Evolutionary conservation across 2,888 invertebrate species (phyloP).

Genomic region (Caenorhabditis sp.): DNA sequence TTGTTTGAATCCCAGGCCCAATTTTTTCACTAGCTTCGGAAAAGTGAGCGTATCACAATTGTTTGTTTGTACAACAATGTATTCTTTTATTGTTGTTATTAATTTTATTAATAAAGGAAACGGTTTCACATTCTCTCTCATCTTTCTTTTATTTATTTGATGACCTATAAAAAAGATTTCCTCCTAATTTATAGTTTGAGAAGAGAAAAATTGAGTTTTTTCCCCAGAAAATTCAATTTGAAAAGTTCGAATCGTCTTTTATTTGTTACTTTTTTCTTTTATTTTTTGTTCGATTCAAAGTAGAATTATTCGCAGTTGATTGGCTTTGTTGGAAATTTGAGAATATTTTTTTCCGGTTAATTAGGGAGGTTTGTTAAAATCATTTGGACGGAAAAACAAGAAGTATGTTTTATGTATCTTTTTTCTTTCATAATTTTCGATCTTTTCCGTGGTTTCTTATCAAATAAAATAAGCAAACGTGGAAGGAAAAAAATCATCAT

Average conservation of each 20-base stretch:
- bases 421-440: neutral
- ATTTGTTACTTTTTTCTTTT: neutral
- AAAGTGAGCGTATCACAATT: no score
- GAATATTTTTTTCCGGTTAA: slow-evolving; percentile 8
- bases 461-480: slow-evolving; percentile 7
- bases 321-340: neutral
- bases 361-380: slow-evolving; percentile 7
- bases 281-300: neutral
- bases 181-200: neutral
- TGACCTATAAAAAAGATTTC: neutral
- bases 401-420: neutral
- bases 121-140: neutral
- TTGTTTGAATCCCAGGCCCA: no score
- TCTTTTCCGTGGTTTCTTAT: neutral
- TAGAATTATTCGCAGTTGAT: neutral
- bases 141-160: neutral
- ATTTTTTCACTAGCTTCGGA: no score
- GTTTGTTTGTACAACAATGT: no score
- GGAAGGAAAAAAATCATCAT: neutral
- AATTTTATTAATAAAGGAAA: neutral
- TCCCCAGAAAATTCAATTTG: slow-evolving; percentile 8
- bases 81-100: neutral
- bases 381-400: slow-evolving; percentile 4
- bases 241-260: slow-evolving; percentile 1
- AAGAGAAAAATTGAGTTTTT: neutral